Conservation (phyloP, 2,797 vertebrate species). For the Psittacula derbiana region DNA sequence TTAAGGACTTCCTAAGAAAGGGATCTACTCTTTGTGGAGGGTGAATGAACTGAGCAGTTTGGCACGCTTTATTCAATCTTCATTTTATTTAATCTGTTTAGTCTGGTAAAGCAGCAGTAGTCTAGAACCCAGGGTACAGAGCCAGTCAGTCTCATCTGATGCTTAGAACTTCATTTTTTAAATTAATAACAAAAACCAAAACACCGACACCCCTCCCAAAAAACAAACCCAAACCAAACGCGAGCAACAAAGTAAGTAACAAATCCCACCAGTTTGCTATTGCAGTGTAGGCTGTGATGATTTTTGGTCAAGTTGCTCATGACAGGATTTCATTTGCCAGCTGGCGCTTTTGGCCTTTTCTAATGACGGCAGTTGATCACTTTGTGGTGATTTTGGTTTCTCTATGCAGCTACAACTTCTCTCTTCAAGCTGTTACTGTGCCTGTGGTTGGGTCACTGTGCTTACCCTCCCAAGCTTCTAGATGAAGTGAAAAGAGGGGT, state of each 20-base stretch:
- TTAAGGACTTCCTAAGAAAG: neutral
- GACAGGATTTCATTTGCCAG: neutral
- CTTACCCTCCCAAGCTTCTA: neutral
- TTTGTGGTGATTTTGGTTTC: neutral
- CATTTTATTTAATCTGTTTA: neutral
- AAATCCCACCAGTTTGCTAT: neutral
- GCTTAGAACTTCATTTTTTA: neutral
- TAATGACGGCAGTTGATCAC: neutral
- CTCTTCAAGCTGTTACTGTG: neutral
- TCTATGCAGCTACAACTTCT: neutral
- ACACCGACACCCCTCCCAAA: fast-evolving
- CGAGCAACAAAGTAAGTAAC: neutral
- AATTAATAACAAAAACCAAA: neutral
- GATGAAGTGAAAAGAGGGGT: neutral
- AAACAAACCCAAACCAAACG: neutral
- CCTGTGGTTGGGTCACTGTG: neutral
- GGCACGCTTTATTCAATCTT: neutral
- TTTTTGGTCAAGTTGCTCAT: neutral
- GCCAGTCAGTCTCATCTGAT: neutral
- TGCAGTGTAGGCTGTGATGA: neutral
- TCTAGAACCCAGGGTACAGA: neutral
- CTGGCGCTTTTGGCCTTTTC: neutral
- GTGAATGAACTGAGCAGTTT: neutral
- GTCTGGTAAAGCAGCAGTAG: neutral
- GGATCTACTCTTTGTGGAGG: neutral